phyloP scores from a whole-genome alignment of 1,140 invertebrate genomes.

The Thaumetopoea pityocampa region DNA sequence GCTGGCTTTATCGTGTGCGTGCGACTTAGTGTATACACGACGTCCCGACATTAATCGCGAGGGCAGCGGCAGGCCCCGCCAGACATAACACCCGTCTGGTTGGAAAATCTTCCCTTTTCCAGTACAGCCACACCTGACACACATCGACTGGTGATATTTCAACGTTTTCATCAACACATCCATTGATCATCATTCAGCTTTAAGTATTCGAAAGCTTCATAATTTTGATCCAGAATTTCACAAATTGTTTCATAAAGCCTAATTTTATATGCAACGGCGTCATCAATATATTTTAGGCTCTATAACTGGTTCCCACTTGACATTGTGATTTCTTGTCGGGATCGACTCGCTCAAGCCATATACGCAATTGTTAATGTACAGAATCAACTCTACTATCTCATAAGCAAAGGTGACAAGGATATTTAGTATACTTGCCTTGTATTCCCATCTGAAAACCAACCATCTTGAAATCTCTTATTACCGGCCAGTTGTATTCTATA shows the following conservation, averaged over 20 bases:
- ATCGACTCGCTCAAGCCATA: slow-evolving; percentile 16
- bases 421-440: slow-evolving; percentile 22
- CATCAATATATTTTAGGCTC: slow-evolving; percentile 14
- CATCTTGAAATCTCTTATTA: slow-evolving; percentile 27
- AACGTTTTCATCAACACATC: too few relatives aligned
- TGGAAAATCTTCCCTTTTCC: too few relatives aligned
- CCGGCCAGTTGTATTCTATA: slow-evolving; percentile 20
- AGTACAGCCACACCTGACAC: too few relatives aligned
- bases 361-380: slow-evolving; percentile 20
- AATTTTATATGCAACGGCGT: slow-evolving; percentile 21
- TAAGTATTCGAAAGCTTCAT: slow-evolving; percentile 19
- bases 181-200: too few relatives aligned
- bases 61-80: too few relatives aligned
- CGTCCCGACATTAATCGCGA: too few relatives aligned
- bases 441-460: slow-evolving; percentile 23
- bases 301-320: slow-evolving; percentile 12
- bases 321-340: too few relatives aligned
- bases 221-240: slow-evolving; percentile 21
- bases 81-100: too few relatives aligned
- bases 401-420: slow-evolving; percentile 22
- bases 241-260: slow-evolving; percentile 26
- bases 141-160: too few relatives aligned
- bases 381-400: slow-evolving; percentile 28
- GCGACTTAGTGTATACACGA: too few relatives aligned
- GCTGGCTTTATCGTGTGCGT: too few relatives aligned